A percentile compares a stretch with the other conserved stretches of the same genome.
Conservation (phyloP, 1,140 invertebrate species). For the Drosophila fuyamai region DNA sequence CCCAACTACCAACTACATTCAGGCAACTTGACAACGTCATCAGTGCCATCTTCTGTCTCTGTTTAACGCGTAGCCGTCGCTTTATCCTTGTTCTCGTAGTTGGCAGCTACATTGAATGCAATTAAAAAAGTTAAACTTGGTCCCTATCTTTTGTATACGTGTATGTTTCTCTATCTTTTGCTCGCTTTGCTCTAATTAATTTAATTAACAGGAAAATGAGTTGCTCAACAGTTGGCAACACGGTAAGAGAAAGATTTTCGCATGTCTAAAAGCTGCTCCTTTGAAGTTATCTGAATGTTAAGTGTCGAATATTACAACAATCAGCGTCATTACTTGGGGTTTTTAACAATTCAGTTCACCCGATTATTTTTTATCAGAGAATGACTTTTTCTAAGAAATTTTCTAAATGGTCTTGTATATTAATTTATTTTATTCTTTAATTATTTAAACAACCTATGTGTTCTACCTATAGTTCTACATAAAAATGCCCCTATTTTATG, state of each 20-base stretch:
- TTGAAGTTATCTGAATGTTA: background rate
- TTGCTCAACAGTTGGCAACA: constrained; percentile 66
- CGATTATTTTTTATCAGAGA: too few species aligned
- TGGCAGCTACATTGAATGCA: constrained; percentile 80
- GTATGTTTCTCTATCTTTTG: constrained; percentile 16
- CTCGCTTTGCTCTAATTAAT: constrained; percentile 65
- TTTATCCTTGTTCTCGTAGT: constrained; percentile 43
- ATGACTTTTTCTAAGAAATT: too few species aligned
- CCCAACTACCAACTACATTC: constrained; percentile 36
- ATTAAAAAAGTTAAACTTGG: constrained; percentile 74
- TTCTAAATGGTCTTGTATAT: too few species aligned
- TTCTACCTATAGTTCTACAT: too few species aligned
- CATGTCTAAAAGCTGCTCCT: constrained; percentile 4
- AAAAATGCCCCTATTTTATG: too few species aligned
- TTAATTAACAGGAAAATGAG: constrained; percentile 78
- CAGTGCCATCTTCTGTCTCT: constrained; percentile 6
- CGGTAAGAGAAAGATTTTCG: constrained; percentile 48
- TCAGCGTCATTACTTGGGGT: background rate
- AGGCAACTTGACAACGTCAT: constrained; percentile 60
- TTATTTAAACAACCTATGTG: background rate
- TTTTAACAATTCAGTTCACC: too few species aligned
- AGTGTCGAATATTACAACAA: background rate
- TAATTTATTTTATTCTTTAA: too few species aligned
- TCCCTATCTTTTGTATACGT: constrained; percentile 21
- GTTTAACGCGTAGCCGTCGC: background rate